These are phyloP conservation scores for Diploptera punctata DNA, from an alignment of 2,888 invertebrate genomes.

Conservation along the genomic window DNA sequence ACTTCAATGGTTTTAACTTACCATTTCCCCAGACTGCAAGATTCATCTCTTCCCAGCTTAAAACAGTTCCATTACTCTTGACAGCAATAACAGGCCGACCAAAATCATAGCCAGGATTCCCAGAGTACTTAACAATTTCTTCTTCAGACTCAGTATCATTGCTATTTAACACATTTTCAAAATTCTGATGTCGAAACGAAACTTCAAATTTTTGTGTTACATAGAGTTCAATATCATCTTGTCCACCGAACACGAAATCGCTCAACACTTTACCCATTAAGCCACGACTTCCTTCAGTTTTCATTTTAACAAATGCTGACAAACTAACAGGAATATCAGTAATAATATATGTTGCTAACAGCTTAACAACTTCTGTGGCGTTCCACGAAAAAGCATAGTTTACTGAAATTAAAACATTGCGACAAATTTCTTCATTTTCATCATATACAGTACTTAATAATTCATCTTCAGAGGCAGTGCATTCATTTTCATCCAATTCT, in stretches of 20 bases:
- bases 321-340: conserved; percentile 36
- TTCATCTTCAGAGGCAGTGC: not conserved
- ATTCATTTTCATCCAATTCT: conserved; percentile 1
- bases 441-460: conserved; percentile 23
- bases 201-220: conserved; percentile 36
- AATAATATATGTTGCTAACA: conserved; percentile 33
- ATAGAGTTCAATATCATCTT: not conserved
- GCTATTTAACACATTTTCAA: not conserved
- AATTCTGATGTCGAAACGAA: conserved; percentile 26
- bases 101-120: conserved; percentile 39
- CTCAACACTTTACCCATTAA: not conserved
- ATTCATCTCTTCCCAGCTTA: not conserved
- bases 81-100: conserved; percentile 7
- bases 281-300: no score
- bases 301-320: not conserved
- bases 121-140: conserved; percentile 19
- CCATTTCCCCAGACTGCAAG: conserved; percentile 31
- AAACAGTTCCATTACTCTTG: conserved; percentile 8
- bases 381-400: conserved; percentile 37
- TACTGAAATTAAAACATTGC: conserved; percentile 39
- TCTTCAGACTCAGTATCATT: not conserved
- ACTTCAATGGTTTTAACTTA: no score
- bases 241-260: not conserved
- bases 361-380: conserved; percentile 26
- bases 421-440: conserved; percentile 28